Evolutionary conservation across 2,113 vertebrate species (phyloP).

Genomic region (Ondatra zibethicus): DNA sequence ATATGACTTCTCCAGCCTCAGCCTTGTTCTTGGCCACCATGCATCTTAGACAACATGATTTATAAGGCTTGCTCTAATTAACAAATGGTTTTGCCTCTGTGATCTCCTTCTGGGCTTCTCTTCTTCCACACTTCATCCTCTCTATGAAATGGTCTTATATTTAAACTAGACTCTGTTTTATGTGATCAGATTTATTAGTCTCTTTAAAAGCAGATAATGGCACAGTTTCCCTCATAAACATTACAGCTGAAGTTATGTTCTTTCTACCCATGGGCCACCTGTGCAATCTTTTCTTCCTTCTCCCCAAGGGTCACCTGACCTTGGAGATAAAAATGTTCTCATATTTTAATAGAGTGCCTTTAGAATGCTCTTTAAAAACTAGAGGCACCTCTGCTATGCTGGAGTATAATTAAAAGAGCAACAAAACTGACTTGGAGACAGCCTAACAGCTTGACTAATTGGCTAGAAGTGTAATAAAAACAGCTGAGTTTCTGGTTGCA

Average conservation of each 20-base stretch:
- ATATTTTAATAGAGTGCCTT: constrained; percentile 34
- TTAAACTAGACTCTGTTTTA: neutral
- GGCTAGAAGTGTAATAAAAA: constrained; percentile 74
- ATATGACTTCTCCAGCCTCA: neutral
- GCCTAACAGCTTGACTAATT: constrained; percentile 71
- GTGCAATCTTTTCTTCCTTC: neutral
- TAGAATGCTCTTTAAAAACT: constrained; percentile 34
- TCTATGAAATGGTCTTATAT: neutral
- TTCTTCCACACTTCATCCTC: neutral
- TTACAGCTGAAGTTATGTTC: neutral
- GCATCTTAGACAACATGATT: neutral
- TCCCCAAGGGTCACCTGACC: constrained; percentile 23
- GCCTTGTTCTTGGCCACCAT: neutral
- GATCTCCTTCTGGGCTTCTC: neutral
- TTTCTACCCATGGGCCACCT: neutral
- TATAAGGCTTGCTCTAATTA: neutral
- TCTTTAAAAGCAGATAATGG: constrained; percentile 16
- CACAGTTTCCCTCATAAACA: neutral
- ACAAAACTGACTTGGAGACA: constrained; percentile 46
- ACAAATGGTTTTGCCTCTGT: constrained; percentile 19
- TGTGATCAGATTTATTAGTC: constrained; percentile 21
- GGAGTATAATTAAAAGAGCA: constrained; percentile 65
- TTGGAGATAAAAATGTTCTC: constrained; percentile 34
- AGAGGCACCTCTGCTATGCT: neutral
- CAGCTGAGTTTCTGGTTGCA: constrained; percentile 58